A percentile compares a stretch with the other conserved stretches of the same genome.
Conservation (phyloP, 1,140 invertebrate genomes). For the Capitella teleta region DNA sequence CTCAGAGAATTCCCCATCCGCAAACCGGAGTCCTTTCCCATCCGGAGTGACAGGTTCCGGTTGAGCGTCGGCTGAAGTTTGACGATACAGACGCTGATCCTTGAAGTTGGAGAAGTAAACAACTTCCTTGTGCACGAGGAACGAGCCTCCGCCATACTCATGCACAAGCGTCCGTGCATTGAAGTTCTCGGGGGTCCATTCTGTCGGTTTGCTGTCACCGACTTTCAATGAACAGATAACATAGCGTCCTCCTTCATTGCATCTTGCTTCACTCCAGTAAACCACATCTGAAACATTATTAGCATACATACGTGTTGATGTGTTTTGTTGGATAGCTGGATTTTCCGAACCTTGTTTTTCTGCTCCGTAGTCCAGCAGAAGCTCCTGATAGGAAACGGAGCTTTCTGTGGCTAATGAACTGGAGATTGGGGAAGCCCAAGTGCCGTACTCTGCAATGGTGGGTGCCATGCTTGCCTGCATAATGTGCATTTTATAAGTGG, state of each 20-base stretch:
- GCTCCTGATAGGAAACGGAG: slow-evolving; percentile 20
- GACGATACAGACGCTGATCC: slow-evolving; percentile 31
- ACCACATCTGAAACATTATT: slow-evolving; percentile 20
- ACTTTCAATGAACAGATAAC: slow-evolving; percentile 26
- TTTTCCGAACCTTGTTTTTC: slow-evolving; percentile 14
- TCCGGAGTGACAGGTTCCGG: slow-evolving; percentile 22
- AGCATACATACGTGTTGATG: background rate
- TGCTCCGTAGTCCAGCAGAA: slow-evolving; percentile 16
- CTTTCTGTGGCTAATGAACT: slow-evolving; percentile 28
- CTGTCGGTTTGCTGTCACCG: slow-evolving; percentile 5
- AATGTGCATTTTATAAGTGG: too few species aligned
- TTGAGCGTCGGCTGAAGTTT: slow-evolving; percentile 13
- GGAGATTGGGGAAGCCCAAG: slow-evolving; percentile 34
- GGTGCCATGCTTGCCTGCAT: slow-evolving; percentile 1
- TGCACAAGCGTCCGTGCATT: slow-evolving; percentile 35
- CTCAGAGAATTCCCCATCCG: slow-evolving; percentile 23
- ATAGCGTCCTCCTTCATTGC: slow-evolving; percentile 26
- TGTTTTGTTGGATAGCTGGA: background rate
- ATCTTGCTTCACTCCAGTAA: slow-evolving; percentile 33
- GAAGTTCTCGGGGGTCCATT: slow-evolving; percentile 33
- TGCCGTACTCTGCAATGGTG: slow-evolving; percentile 20
- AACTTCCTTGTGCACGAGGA: slow-evolving; percentile 24
- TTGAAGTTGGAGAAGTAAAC: slow-evolving; percentile 35
- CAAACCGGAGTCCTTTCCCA: slow-evolving; percentile 23
- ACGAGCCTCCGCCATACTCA: slow-evolving; percentile 42